phyloP scores from a whole-genome alignment of 2,797 vertebrate genomes.

The Rousettus madagascariensis region DNA sequence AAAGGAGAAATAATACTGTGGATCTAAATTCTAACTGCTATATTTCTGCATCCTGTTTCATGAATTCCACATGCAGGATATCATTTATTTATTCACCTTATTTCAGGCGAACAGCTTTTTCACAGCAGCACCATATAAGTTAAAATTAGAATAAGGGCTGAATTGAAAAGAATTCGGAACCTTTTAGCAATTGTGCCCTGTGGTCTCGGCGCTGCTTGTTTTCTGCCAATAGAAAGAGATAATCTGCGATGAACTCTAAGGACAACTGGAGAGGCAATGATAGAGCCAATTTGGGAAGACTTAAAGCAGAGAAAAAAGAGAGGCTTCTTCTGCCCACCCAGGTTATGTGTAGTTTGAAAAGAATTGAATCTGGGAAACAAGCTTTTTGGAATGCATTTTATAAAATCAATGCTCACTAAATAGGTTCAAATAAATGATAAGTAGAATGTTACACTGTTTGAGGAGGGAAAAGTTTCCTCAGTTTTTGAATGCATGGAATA shows the following conservation, averaged over 20 bases:
- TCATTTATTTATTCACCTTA: constrained; percentile 44
- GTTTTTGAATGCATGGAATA: neutral
- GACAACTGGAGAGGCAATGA: neutral
- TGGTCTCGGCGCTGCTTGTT: neutral
- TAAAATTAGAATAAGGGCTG: constrained; percentile 30
- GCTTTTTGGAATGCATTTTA: constrained; percentile 42
- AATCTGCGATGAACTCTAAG: neutral
- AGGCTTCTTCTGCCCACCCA: neutral
- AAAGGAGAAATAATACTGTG: neutral
- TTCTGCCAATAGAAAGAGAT: constrained; percentile 10
- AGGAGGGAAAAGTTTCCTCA: neutral
- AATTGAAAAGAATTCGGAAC: neutral
- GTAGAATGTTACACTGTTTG: neutral
- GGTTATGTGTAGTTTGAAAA: neutral
- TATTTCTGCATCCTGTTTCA: neutral
- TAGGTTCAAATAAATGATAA: constrained; percentile 34
- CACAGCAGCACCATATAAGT: constrained; percentile 10
- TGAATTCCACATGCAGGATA: neutral
- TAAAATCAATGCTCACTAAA: neutral
- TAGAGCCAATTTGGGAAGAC: constrained; percentile 4
- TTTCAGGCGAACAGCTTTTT: constrained; percentile 41
- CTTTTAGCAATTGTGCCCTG: neutral
- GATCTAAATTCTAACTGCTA: neutral
- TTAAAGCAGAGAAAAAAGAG: neutral
- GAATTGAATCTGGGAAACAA: neutral